Evolutionary conservation across 2,797 vertebrate genomes (phyloP), one percentile per base, ranked within the genome.

Genomic region (Tachyglossus aculeatus): DNA sequence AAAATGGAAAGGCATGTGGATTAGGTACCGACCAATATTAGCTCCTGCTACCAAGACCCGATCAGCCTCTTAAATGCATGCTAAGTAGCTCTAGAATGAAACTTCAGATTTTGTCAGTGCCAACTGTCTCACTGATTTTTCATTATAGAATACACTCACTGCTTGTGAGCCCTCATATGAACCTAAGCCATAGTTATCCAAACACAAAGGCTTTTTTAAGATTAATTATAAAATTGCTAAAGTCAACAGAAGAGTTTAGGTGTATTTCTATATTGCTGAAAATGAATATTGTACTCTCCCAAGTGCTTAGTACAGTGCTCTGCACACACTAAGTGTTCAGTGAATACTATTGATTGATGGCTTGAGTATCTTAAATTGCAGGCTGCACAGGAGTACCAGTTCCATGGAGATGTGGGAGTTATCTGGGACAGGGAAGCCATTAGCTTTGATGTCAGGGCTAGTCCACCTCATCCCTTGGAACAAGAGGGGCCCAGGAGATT

Each of bases 71-170:
- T 65, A n/a, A 44, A 5, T 52, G 15, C 7, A 21, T 22, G 32
- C 53, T 58, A 74, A 82, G 44, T 78, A 51, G 52, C 21, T 3
- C 36, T 31, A 79, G 80, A 74, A 74, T 82, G 61, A 65, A 77
- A 56, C 15, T 71, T 60, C 60, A 59, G 16, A 25, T 11, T 29
- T 65, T 80, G 43, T 33, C 58, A 65, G 58, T 24, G 22, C 25
- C 43, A 45, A 14, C 5, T 72, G 29, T 43, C 74, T 82, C 76
- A 72, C 65, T 70, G 59, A 60, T 77, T 78, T 81, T 56, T 72
- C 74, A 56, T 64, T 78, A 72, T 32, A 55, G 69, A 15, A 65
- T 65, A 59, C 19, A 59, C 38, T 74, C 36, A 24, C 38, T 71
- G 60, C 43, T 82, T 69, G 50, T 60, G 13, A 54, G 80, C 69